Evolutionary conservation across 2,113 vertebrate genomes (phyloP).

Genomic region (Pongo pygmaeus): DNA sequence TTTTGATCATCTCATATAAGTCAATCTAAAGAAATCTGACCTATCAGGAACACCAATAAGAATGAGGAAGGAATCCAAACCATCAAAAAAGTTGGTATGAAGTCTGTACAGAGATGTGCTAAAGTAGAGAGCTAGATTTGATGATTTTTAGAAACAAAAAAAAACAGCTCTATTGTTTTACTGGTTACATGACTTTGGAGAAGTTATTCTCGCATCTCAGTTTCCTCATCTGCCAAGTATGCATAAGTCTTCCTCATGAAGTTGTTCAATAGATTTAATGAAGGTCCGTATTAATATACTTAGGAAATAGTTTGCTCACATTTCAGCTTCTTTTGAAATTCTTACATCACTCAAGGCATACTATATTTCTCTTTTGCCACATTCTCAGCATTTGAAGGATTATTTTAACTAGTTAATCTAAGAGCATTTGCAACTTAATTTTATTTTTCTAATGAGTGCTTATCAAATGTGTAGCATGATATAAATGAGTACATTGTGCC

Average conservation of each 20-base stretch:
- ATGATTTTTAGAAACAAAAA: neutral
- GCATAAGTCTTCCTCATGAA: neutral
- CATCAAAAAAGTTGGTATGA: neutral
- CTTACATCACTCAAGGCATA: neutral
- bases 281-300: neutral
- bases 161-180: neutral
- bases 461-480: neutral
- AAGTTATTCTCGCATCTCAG: neutral
- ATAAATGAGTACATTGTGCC: neutral
- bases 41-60: neutral
- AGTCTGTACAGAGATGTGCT: neutral
- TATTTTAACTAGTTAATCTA: constrained; percentile 47
- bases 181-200: neutral
- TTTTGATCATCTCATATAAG: neutral
- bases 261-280: neutral
- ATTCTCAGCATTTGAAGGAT: constrained; percentile 29
- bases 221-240: neutral
- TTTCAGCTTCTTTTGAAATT: constrained; percentile 11
- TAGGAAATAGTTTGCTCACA: neutral
- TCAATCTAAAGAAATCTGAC: constrained; percentile 22
- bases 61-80: neutral
- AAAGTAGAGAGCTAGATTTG: neutral
- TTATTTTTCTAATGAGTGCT: constrained; percentile 39
- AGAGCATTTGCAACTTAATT: neutral
- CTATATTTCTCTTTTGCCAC: neutral